A percentile compares a stretch with the other conserved stretches of the same genome.
Evolutionary conservation across 2,888 invertebrate species (phyloP).

Genomic region (Drosophila cognata): DNA sequence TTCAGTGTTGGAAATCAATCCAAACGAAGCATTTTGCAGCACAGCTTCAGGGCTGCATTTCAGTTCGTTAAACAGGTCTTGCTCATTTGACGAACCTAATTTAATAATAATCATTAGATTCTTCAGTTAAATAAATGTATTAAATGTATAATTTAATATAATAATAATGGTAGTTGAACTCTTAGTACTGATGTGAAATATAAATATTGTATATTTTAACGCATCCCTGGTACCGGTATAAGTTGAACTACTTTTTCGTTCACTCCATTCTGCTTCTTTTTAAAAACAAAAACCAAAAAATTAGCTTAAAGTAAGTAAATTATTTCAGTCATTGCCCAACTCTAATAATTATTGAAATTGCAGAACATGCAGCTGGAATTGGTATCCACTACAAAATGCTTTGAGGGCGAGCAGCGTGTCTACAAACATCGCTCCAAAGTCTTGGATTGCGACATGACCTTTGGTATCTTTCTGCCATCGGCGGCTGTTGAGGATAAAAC

Average conservation of each 20-base stretch:
- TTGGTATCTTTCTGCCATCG: conserved; percentile 95
- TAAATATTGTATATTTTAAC: background rate
- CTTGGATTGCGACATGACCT: conserved; percentile 95
- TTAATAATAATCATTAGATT: background rate
- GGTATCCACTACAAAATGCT: conserved; percentile 75
- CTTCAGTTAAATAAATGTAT: background rate
- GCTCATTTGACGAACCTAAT: background rate
- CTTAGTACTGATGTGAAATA: background rate
- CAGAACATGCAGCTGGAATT: conserved; percentile 74
- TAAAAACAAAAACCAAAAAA: background rate
- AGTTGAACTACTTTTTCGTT: background rate
- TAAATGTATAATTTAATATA: background rate
- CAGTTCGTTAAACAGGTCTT: background rate
- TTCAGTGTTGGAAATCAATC: background rate
- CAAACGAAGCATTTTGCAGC: conserved; percentile 15
- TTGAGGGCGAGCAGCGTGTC: conserved; percentile 82
- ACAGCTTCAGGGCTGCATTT: conserved; percentile 33
- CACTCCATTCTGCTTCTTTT: conserved; percentile 1
- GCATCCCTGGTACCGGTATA: conserved; percentile 19
- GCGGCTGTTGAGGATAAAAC: conserved; percentile 85
- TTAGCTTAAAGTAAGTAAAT: conserved; percentile 5
- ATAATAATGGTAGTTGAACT: background rate
- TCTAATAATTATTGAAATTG: background rate
- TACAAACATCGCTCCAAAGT: conserved; percentile 85
- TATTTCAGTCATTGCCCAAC: background rate